These are phyloP conservation scores for Chelonoidis abingdonii DNA, from an alignment of 2,113 vertebrate species.

Conservation along the genomic window DNA sequence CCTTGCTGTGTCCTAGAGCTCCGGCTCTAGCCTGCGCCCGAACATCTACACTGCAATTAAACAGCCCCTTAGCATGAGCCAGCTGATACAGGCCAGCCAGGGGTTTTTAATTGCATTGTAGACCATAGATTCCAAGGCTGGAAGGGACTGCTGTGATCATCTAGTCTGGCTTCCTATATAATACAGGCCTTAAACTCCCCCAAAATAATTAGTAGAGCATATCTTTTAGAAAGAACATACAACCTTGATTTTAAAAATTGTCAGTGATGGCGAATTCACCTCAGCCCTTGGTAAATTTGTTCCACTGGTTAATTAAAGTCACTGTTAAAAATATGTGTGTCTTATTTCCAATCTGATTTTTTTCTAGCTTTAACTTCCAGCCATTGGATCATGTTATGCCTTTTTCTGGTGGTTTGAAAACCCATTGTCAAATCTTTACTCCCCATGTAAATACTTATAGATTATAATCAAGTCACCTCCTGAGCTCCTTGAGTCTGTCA, in stretches of 20 bases:
- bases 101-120: background rate
- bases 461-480: background rate
- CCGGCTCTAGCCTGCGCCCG: background rate
- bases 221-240: background rate
- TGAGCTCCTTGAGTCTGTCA: background rate
- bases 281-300: background rate
- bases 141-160: background rate
- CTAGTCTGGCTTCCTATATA: background rate
- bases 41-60: background rate
- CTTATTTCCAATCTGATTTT: background rate
- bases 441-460: background rate
- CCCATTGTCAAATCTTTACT: background rate
- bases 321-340: background rate
- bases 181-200: background rate
- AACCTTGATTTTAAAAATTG: background rate
- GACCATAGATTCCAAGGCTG: background rate
- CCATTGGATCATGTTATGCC: background rate
- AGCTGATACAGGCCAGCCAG: background rate
- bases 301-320: background rate
- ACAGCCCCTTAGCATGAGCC: background rate
- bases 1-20: background rate
- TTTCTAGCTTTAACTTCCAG: background rate
- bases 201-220: background rate
- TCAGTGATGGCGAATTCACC: background rate
- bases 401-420: background rate